Evolutionary conservation across 2,888 invertebrate genomes (phyloP), one percentile per base, ranked within the genome.

Genomic region (Diaprepes abbreviatus): DNA sequence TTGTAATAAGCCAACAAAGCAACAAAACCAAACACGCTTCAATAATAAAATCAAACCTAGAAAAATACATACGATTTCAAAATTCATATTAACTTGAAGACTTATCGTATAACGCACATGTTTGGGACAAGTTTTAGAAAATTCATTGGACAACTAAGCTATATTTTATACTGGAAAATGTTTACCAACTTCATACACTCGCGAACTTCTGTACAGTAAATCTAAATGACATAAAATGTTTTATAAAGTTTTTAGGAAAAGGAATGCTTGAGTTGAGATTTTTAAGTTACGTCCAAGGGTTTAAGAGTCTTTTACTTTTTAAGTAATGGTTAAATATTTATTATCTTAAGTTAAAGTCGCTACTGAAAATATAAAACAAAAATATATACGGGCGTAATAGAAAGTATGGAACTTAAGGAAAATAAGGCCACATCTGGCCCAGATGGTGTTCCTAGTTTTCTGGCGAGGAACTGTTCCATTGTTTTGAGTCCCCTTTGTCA

Each of bases 191-290:
- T 59, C 54, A 50, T 66, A 60, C 43, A 60, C 52, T 52, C 28
- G 54, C 21, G 9, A 66, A 60, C 52, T 67, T 35, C 54, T 38
- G 54, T 45, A 54, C 62, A 67, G 55, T 62, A 67, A 59, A 62
- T 67, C 62, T 62, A 67, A 67, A 40, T 62, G 67, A 60, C 50
- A 60, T 54, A 64, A 54, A 66, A 66, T 66, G 60, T 59, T 66
- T 64, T 45, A 58, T 58, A 40, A 35, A 63, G 28, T 38, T 52
- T 63, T 54, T 52, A 54, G 38, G 14, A 40, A 24, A 28, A 17
- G 24, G 31, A 55, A 55, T 43, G 40, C 40, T 58, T 45, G 24
- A 24, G 45, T 24, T 58, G 40, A 58, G 14, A 43, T 40, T 40
- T 58, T 38, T 21, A 58, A 38, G 21, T 43, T 58, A 33, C 12